A percentile compares a stretch with the other conserved stretches of the same genome.
phyloP scores from a whole-genome alignment of 2,797 vertebrate genomes.

The Falco biarmicus region DNA sequence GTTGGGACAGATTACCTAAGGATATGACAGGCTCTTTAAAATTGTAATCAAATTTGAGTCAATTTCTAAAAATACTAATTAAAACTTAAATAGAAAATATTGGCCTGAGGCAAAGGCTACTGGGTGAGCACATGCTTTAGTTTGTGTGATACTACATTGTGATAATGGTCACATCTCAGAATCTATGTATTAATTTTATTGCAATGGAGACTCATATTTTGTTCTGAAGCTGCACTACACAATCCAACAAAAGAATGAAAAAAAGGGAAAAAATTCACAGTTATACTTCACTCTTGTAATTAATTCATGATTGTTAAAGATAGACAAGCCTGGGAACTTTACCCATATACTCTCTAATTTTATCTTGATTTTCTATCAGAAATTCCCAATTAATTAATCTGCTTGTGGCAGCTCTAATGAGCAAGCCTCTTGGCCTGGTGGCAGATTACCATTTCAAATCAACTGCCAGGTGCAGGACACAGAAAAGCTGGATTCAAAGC shows the following conservation, averaged over 20 bases:
- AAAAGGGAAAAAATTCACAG: rapidly evolving
- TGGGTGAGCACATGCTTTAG: neutral
- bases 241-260: neutral
- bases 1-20: neutral
- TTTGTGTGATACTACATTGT: neutral
- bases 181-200: neutral
- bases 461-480: neutral
- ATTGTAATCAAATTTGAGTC: neutral
- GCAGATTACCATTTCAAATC: constrained; percentile 6
- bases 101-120: neutral
- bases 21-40: neutral
- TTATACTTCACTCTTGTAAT: neutral
- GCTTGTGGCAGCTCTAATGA: constrained; percentile 2
- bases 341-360: neutral
- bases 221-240: neutral
- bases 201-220: neutral
- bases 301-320: neutral
- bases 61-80: neutral
- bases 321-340: neutral
- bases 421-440: neutral
- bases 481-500: constrained; percentile 36
- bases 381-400: neutral
- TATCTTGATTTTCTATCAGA: neutral
- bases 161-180: neutral
- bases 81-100: neutral